Conservation (phyloP, 1,140 invertebrate species). For the Anthonomus grandis region DNA sequence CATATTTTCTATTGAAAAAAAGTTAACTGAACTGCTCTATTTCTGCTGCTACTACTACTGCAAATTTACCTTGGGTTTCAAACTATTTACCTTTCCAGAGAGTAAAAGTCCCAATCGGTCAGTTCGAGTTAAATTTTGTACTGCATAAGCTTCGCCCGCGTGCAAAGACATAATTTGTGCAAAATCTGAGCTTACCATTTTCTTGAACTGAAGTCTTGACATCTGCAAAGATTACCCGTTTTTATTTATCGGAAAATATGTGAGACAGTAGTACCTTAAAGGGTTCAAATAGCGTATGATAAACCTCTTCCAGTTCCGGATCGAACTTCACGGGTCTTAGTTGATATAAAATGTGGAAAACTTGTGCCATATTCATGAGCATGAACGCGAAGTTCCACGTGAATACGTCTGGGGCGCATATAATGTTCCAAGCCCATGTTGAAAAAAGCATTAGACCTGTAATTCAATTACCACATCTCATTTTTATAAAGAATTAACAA, state of each 20-base stretch:
- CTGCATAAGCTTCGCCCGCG: conserved; percentile 82
- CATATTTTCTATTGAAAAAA: too few species aligned
- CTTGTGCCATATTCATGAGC: conserved; percentile 78
- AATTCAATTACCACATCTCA: conserved; percentile 29
- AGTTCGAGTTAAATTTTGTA: conserved; percentile 81
- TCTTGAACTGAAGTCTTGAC: conserved; percentile 73
- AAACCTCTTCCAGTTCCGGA: conserved; percentile 81
- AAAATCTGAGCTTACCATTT: conserved; percentile 75
- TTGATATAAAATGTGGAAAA: conserved; percentile 78
- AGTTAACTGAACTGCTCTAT: too few species aligned
- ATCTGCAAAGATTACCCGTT: conserved; percentile 51
- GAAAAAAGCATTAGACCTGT: conserved; percentile 78
- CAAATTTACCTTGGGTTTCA: too few species aligned
- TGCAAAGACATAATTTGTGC: conserved; percentile 76
- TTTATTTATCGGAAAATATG: not conserved
- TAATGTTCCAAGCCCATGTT: conserved; percentile 85
- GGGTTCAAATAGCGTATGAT: conserved; percentile 76
- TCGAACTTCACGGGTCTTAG: conserved; percentile 83
- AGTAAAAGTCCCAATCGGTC: conserved; percentile 76
- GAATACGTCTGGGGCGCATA: conserved; percentile 85
- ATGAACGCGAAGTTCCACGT: conserved; percentile 87
- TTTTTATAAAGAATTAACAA: not conserved
- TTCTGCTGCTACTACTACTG: too few species aligned
- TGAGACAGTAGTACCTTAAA: conserved; percentile 67
- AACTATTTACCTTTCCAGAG: conserved; percentile 71